These are phyloP conservation scores for Diabrotica virgifera DNA, from an alignment of 1,140 invertebrate genomes.

Conservation along the genomic window DNA sequence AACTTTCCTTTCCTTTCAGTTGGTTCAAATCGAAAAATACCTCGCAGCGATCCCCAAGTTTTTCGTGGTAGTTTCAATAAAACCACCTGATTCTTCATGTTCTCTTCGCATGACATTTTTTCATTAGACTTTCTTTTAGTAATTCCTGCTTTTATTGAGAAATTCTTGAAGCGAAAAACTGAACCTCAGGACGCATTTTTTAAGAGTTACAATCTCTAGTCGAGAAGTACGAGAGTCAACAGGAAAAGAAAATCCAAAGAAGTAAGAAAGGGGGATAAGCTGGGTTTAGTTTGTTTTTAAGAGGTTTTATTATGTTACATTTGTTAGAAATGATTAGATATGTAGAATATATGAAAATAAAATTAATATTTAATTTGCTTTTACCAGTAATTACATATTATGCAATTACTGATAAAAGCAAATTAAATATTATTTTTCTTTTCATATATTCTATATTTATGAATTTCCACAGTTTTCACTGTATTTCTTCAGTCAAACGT, in stretches of 20 bases:
- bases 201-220: conserved; percentile 36
- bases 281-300: too few species aligned
- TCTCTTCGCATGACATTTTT: conserved; percentile 33
- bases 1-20: conserved; percentile 21
- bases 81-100: conserved; percentile 33
- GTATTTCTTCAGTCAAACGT: too few species aligned
- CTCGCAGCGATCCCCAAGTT: conserved; percentile 17
- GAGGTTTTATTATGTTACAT: too few species aligned
- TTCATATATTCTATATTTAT: too few species aligned
- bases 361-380: too few species aligned
- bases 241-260: conserved; percentile 18
- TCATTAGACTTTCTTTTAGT: conserved; percentile 32
- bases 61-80: conserved; percentile 27
- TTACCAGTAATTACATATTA: too few species aligned
- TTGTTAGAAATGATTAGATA: too few species aligned
- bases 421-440: too few species aligned
- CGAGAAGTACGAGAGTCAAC: conserved; percentile 31
- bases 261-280: conserved; percentile 10
- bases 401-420: too few species aligned
- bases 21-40: conserved; percentile 1
- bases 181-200: conserved; percentile 31
- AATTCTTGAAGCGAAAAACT: conserved; percentile 35
- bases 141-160: conserved; percentile 30
- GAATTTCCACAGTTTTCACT: too few species aligned
- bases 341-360: too few species aligned